A percentile compares a stretch with the other conserved stretches of the same genome.
Conservation (phyloP, 37 sponge, comb jelly and placozoan species). For the Mnemiopsis leidyi region DNA sequence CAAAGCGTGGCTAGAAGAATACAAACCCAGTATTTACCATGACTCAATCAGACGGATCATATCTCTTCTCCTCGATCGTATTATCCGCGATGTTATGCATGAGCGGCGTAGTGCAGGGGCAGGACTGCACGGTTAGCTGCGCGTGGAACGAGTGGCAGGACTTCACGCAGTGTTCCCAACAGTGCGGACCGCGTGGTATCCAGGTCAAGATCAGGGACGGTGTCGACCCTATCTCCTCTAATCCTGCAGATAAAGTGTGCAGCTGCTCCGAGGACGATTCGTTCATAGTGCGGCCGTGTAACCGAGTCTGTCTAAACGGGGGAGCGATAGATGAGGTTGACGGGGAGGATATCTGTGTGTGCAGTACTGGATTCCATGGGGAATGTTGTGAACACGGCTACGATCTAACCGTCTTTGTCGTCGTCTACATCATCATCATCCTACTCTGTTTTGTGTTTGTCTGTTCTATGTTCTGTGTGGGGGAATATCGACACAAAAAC, state of each 20-base stretch:
- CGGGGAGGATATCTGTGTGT: conserved; percentile 2
- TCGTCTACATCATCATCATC: conserved; percentile 44
- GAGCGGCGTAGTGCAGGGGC: background rate
- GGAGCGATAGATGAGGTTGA: conserved; percentile 18
- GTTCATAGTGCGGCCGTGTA: background rate
- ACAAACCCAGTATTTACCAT: conserved; percentile 27
- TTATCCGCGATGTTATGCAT: conserved; percentile 45
- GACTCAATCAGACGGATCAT: conserved; percentile 28
- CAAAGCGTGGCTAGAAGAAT: background rate
- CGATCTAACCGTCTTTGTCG: conserved; percentile 11
- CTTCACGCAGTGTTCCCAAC: conserved; percentile 8
- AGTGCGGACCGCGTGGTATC: conserved; percentile 22
- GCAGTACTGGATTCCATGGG: conserved; percentile 16
- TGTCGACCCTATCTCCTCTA: background rate
- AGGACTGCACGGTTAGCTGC: background rate
- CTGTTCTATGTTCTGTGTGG: conserved; percentile 26
- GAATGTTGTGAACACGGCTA: conserved; percentile 35
- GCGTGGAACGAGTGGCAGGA: conserved; percentile 44
- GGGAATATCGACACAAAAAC: conserved; percentile 41
- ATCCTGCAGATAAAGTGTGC: background rate
- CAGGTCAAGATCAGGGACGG: conserved; percentile 17
- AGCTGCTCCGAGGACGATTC: conserved; percentile 1
- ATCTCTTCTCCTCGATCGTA: conserved; percentile 7
- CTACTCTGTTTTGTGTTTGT: conserved; percentile 60
- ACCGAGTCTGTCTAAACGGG: conserved; percentile 59